phyloP scores from a whole-genome alignment of 2,888 invertebrate genomes.

The Drosophila barbarae region DNA sequence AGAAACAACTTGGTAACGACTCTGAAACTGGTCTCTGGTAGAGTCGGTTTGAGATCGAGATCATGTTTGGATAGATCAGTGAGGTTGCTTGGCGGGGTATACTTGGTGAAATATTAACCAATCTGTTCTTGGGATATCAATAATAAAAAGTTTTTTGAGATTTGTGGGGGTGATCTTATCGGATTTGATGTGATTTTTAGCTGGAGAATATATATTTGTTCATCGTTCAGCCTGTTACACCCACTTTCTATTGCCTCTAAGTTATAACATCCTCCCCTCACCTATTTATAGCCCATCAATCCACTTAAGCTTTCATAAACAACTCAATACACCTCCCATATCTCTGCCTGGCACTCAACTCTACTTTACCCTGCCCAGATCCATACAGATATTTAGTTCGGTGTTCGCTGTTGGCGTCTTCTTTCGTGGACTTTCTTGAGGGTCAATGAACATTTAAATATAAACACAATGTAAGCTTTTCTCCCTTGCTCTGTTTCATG shows the following conservation, averaged over 20 bases:
- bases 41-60: conserved; percentile 1
- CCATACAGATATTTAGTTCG: not conserved
- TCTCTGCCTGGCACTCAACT: conserved; percentile 4
- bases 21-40: conserved; percentile 52
- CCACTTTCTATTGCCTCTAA: no score
- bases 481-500: conserved; percentile 14
- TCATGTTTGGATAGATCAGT: conserved; percentile 62
- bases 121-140: not conserved
- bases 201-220: not conserved
- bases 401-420: conserved; percentile 21
- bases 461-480: conserved; percentile 59
- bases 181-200: not conserved
- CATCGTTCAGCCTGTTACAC: not conserved
- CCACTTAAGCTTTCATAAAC: conserved; percentile 11
- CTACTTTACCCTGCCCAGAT: not conserved
- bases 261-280: not conserved
- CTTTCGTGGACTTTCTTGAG: conserved; percentile 36
- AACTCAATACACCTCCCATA: not conserved
- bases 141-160: not conserved
- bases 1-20: conserved; percentile 51
- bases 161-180: not conserved
- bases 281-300: not conserved
- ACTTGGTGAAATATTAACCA: not conserved
- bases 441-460: conserved; percentile 71
- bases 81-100: conserved; percentile 22